These are phyloP conservation scores for Heliconius aoede DNA, from an alignment of 2,888 invertebrate genomes.

Conservation along the genomic window DNA sequence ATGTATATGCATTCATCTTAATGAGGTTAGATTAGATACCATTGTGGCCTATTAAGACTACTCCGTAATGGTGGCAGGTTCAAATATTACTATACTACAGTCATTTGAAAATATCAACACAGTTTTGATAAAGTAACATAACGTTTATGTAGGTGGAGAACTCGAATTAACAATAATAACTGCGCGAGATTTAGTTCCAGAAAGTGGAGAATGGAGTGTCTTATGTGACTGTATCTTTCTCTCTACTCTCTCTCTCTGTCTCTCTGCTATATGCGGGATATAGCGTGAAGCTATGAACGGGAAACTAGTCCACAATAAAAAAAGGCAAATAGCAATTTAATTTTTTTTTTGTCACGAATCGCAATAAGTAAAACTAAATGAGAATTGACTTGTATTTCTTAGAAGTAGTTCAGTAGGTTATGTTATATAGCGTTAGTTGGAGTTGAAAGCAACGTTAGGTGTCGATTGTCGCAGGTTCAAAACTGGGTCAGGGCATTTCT, in stretches of 20 bases:
- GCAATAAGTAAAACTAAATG: no score
- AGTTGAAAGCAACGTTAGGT: constrained; percentile 2
- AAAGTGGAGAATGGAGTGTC: neutral
- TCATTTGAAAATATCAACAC: no score
- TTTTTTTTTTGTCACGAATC: neutral
- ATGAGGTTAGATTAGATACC: no score
- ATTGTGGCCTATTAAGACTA: no score
- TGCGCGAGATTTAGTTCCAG: neutral
- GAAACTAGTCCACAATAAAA: neutral
- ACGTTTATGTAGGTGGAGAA: no score
- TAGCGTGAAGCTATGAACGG: neutral
- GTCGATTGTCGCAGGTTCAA: constrained; percentile 3
- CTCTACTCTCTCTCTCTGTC: no score
- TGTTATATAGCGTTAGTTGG: neutral
- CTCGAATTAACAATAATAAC: no score
- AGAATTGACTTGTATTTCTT: neutral
- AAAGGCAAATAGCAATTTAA: neutral
- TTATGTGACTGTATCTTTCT: no score
- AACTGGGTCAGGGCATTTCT: neutral
- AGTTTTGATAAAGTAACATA: no score
- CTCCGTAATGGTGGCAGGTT: no score
- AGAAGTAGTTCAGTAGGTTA: constrained; percentile 19
- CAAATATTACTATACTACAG: no score
- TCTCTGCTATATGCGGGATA: neutral
- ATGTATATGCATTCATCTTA: no score